Conservation (phyloP, 2,113 vertebrate genomes). For the Bolborhynchus lineola region DNA sequence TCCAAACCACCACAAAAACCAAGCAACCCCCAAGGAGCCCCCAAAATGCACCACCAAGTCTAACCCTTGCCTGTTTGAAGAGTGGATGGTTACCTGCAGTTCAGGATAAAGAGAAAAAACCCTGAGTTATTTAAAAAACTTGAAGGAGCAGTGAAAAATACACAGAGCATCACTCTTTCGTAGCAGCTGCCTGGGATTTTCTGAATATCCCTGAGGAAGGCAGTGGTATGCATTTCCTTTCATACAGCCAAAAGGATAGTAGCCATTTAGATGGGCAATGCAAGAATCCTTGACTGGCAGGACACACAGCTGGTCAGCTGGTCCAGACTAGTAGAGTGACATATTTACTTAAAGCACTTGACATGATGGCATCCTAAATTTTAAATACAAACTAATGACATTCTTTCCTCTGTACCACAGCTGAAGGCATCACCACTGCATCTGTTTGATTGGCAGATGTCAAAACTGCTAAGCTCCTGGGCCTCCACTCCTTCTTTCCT, state of each 20-base stretch:
- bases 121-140: not conserved
- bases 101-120: not conserved
- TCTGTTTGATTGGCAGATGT: not conserved
- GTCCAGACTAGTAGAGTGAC: not conserved
- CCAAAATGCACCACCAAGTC: not conserved
- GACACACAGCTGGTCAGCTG: not conserved
- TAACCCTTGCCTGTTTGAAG: not conserved
- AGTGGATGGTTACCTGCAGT: not conserved
- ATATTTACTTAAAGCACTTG: not conserved
- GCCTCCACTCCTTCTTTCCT: not conserved
- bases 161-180: not conserved
- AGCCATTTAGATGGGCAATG: not conserved
- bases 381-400: not conserved
- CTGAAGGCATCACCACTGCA: not conserved
- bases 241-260: not conserved
- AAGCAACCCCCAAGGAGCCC: not conserved
- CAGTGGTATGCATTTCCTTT: not conserved
- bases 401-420: not conserved
- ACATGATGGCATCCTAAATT: not conserved
- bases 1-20: not conserved
- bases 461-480: not conserved
- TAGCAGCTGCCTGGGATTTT: not conserved
- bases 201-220: not conserved
- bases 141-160: not conserved
- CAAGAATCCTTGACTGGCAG: not conserved